Evolutionary conservation across 2,888 invertebrate genomes (phyloP), one percentile per base, ranked within the genome.

Genomic region (Micoletzkya japonica): DNA sequence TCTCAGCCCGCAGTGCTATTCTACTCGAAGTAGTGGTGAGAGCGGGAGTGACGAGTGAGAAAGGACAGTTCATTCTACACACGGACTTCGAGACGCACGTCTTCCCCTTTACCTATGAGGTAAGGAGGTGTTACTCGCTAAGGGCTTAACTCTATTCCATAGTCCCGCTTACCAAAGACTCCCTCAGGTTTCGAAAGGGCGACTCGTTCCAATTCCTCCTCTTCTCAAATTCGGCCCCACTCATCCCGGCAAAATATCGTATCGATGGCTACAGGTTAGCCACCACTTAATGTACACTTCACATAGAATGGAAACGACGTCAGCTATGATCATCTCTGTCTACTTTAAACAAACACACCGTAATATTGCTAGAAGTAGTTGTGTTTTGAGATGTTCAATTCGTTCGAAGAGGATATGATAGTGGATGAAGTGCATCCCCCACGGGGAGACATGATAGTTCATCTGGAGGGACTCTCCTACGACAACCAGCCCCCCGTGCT

Each of bases 191-290:
- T 39, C 88, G 90, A 63, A 91, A 93, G 85, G 90, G 90, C 75
- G 90, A 91, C 86, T 92, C 91, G 82, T 93, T 92, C 89, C 93
- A 92, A 74, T 92, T 91, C 75, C 92, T 91, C 87, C 89, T 20
- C 67, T 70, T n/a, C 70, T 79, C 4, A 59, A 68, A 20, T 79
- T 79, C 52, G 79, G 79, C 32, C 66, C 71, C 24, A 73, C 75
- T 0, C 75, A 74, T 71, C 79, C 79, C 4, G 78, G 76, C n/a
- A 73, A 74, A 72, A 34, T 79, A 26, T 73, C 75, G 26, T 79
- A 76, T 64, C 70, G 78, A 36, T 74, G 73, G 4, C 73, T 79
- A 1, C 77, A 79, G 69, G 77, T 78, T 63, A 10, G 30, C 7
- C 17, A n/a, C n/a, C n/a, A n/a, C n/a, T n/a, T n/a, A n/a, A n/a